phyloP scores from a whole-genome alignment of 2,797 vertebrate species.

The Dermochelys coriacea region DNA sequence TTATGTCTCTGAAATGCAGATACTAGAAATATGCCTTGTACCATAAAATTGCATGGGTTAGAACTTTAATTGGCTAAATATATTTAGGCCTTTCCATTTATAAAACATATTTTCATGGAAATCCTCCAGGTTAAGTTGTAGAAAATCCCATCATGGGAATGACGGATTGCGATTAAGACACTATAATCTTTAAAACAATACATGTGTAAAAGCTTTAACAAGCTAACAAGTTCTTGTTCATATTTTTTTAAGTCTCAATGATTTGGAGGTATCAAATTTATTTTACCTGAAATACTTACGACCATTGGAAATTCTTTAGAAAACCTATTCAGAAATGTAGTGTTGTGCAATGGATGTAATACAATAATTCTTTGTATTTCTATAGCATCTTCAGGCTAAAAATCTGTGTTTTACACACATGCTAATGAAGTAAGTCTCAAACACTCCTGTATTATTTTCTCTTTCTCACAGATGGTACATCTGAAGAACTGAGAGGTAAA shows the following conservation, averaged over 20 bases:
- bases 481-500: background rate
- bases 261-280: background rate
- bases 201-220: background rate
- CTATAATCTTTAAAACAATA: background rate
- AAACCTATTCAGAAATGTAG: background rate
- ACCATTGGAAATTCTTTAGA: background rate
- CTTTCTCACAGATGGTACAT: background rate
- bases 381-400: background rate
- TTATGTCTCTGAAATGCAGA: background rate
- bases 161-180: background rate
- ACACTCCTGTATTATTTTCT: background rate
- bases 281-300: background rate
- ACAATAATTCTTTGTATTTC: background rate
- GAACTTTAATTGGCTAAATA: background rate
- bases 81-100: background rate
- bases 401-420: background rate
- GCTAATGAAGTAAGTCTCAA: background rate
- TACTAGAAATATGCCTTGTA: background rate
- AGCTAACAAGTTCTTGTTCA: background rate
- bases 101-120: background rate
- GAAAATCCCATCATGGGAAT: background rate
- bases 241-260: background rate
- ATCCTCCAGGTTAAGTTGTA: background rate
- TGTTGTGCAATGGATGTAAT: background rate
- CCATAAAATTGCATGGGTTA: background rate